Conservation (phyloP, 2,797 vertebrate genomes). For the Brachymystax lenok region DNA sequence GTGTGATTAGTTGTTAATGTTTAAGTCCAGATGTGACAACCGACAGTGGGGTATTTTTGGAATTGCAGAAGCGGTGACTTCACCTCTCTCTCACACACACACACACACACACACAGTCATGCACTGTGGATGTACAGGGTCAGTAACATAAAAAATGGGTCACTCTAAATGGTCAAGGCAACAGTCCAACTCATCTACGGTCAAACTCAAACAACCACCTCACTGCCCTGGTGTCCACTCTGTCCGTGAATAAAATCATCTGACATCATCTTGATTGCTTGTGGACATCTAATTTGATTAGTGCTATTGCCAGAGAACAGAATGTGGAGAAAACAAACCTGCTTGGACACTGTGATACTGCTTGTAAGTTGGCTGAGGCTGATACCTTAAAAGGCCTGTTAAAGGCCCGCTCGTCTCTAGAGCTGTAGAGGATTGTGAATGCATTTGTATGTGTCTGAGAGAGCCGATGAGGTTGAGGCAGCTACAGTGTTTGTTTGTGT, state of each 20-base stretch:
- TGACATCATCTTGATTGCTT: not conserved
- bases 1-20: not conserved
- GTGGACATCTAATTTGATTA: conserved; percentile 9
- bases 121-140: no score
- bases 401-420: not conserved
- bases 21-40: not conserved
- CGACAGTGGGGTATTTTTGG: not conserved
- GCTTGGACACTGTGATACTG: not conserved
- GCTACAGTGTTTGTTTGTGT: conserved; percentile 2
- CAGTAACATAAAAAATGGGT: not conserved
- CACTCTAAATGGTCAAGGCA: not conserved
- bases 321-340: not conserved
- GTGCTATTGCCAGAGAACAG: not conserved
- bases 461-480: not conserved
- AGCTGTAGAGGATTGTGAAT: not conserved
- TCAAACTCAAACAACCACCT: not conserved
- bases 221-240: not conserved
- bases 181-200: not conserved
- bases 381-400: not conserved
- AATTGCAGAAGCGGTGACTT: no score
- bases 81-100: not conserved
- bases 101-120: not conserved
- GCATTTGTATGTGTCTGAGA: not conserved
- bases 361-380: not conserved
- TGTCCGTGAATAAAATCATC: not conserved